These are phyloP conservation scores for Pandemis cinnamomeana DNA, from an alignment of 2,888 invertebrate genomes.

Conservation along the genomic window DNA sequence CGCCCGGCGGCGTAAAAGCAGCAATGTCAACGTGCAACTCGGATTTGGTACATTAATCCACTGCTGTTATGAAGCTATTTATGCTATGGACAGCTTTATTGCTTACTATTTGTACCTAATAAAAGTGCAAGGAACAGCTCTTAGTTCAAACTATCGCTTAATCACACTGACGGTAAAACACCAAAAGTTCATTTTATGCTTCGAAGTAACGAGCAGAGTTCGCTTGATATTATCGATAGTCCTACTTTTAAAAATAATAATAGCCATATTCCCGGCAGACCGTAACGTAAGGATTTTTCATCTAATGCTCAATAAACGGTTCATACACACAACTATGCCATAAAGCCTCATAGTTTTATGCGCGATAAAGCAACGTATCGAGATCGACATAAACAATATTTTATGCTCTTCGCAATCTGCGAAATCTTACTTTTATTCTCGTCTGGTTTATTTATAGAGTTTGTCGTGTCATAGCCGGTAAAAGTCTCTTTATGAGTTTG, in stretches of 20 bases:
- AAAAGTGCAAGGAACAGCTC: background rate
- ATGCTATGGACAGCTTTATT: slow-evolving; percentile 29
- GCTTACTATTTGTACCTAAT: slow-evolving; percentile 4
- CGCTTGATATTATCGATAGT: slow-evolving; percentile 18
- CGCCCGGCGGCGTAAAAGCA: slow-evolving; percentile 61
- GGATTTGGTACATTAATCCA: slow-evolving; percentile 50
- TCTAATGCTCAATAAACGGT: slow-evolving; percentile 62
- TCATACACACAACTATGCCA: slow-evolving; percentile 67
- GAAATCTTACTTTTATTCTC: slow-evolving; percentile 75
- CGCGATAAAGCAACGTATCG: slow-evolving; percentile 74
- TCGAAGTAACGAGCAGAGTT: background rate
- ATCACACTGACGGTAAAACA: slow-evolving; percentile 1
- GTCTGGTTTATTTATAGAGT: slow-evolving; percentile 36
- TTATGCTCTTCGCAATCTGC: slow-evolving; percentile 77
- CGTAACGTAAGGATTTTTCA: slow-evolving; percentile 48
- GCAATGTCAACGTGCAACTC: slow-evolving; percentile 47
- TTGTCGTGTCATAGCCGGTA: slow-evolving; percentile 47
- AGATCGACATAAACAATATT: slow-evolving; percentile 80
- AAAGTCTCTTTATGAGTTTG: slow-evolving; percentile 60
- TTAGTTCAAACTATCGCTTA: background rate
- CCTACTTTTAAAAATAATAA: slow-evolving; percentile 42
- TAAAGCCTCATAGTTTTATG: slow-evolving; percentile 69
- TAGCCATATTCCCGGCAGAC: slow-evolving; percentile 41
- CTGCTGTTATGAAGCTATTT: slow-evolving; percentile 24
- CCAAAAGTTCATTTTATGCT: slow-evolving; percentile 1